Conservation (phyloP, 92 coral and sea anemone species). For the Pocillopora grandis region DNA sequence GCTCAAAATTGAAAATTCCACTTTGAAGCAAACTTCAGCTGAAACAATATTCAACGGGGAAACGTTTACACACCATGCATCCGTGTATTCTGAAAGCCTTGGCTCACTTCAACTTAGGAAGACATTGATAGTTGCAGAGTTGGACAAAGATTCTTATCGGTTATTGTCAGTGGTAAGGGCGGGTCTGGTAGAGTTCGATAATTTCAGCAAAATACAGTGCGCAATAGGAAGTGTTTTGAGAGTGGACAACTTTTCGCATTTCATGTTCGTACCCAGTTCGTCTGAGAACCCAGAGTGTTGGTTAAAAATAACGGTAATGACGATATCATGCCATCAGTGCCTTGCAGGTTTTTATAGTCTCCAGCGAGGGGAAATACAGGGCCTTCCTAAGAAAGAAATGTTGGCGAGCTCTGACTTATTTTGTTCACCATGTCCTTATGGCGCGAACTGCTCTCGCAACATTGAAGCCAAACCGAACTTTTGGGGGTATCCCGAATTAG, state of each 20-base stretch:
- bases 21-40: slow-evolving; percentile 21
- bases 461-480: slow-evolving; percentile 69
- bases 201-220: slow-evolving; percentile 41
- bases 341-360: slow-evolving; percentile 63
- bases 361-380: slow-evolving; percentile 46
- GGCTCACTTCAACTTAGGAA: slow-evolving; percentile 51
- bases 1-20: slow-evolving; percentile 29
- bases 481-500: slow-evolving; percentile 69
- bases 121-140: slow-evolving; percentile 22
- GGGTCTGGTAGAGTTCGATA: slow-evolving; percentile 50
- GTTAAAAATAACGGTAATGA: slow-evolving; percentile 23
- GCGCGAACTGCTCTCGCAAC: slow-evolving; percentile 72
- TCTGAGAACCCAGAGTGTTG: slow-evolving; percentile 6
- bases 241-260: slow-evolving; percentile 43
- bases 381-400: neutral
- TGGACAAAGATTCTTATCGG: slow-evolving; percentile 30
- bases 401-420: slow-evolving; percentile 12
- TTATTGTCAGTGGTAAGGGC: slow-evolving; percentile 56
- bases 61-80: slow-evolving; percentile 16
- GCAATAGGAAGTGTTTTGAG: slow-evolving; percentile 57
- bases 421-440: slow-evolving; percentile 78
- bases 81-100: slow-evolving; percentile 58
- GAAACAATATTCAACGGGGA: neutral
- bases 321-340: slow-evolving; percentile 58
- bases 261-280: slow-evolving; percentile 1